phyloP scores from a whole-genome alignment of 2,888 invertebrate genomes.

The Dryobotodes eremita region DNA sequence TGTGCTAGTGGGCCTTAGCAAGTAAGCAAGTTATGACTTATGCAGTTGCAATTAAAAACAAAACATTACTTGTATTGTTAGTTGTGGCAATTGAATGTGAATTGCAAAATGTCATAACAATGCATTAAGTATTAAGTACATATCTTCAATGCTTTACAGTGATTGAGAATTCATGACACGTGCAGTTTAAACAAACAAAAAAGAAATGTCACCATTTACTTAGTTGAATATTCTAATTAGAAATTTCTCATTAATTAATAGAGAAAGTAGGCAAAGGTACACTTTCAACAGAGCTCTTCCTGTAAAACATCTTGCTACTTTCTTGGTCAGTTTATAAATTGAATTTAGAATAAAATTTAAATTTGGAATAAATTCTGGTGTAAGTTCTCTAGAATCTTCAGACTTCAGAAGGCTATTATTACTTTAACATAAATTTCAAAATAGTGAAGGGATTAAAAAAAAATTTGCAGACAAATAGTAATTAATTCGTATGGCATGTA shows the following conservation, averaged over 20 bases:
- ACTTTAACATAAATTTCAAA: neutral
- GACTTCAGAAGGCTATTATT: neutral
- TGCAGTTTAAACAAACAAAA: neutral
- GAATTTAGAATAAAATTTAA: neutral
- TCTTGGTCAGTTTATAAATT: neutral
- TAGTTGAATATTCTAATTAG: constrained; percentile 21
- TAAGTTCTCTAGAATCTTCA: neutral
- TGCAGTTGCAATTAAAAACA: neutral
- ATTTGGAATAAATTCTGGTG: neutral
- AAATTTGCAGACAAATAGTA: neutral
- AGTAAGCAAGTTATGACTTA: neutral
- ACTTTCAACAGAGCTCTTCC: constrained; percentile 12
- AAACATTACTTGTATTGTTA: neutral
- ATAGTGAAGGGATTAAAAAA: constrained; percentile 20
- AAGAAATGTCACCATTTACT: constrained; percentile 10
- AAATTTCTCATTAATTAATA: constrained; percentile 8
- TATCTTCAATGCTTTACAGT: neutral
- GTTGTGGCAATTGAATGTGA: neutral
- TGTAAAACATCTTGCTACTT: neutral
- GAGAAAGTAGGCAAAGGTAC: constrained; percentile 20
- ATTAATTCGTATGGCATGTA: constrained; percentile 12
- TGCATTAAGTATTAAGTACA: neutral
- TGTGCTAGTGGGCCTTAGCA: neutral
- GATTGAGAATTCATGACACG: constrained; percentile 4
- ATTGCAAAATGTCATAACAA: constrained; percentile 8